Conservation (phyloP, 1,140 invertebrate species). For the Lasioglossum baleicum region DNA sequence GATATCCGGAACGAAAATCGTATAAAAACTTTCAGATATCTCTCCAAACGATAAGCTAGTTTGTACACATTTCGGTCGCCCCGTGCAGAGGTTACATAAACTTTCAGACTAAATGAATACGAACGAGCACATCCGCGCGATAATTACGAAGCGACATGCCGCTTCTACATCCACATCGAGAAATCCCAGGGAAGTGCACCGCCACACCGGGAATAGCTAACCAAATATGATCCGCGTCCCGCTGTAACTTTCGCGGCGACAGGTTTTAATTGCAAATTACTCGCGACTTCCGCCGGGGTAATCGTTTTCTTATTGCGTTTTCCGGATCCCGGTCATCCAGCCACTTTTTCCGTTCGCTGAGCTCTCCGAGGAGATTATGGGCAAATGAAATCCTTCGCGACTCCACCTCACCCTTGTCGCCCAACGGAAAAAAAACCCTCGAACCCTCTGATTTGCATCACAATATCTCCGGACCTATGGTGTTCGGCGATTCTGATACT, state of each 20-base stretch:
- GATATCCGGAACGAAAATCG: too few relatives aligned
- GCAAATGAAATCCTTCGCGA: slow-evolving; percentile 52
- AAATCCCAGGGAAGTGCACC: too few relatives aligned
- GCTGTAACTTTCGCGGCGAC: neutral
- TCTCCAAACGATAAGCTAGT: too few relatives aligned
- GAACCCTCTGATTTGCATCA: slow-evolving; percentile 16
- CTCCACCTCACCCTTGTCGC: neutral
- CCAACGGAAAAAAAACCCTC: neutral
- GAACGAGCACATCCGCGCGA: too few relatives aligned
- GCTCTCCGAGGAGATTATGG: slow-evolving; percentile 45
- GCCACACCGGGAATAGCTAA: too few relatives aligned
- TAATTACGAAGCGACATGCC: too few relatives aligned
- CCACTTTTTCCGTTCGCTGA: slow-evolving; percentile 9
- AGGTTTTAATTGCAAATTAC: neutral
- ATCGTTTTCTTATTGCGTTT: slow-evolving; percentile 3
- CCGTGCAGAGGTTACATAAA: too few relatives aligned
- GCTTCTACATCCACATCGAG: too few relatives aligned
- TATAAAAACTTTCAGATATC: too few relatives aligned
- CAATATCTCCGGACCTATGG: neutral
- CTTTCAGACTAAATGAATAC: too few relatives aligned
- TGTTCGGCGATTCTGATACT: too few relatives aligned
- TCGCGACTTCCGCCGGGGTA: neutral
- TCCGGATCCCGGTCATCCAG: neutral
- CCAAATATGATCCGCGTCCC: neutral
- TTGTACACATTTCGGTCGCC: too few relatives aligned